Base-by-base conservation (phyloP, 2,888 invertebrate species). In the Neelides folsomi region DNA sequence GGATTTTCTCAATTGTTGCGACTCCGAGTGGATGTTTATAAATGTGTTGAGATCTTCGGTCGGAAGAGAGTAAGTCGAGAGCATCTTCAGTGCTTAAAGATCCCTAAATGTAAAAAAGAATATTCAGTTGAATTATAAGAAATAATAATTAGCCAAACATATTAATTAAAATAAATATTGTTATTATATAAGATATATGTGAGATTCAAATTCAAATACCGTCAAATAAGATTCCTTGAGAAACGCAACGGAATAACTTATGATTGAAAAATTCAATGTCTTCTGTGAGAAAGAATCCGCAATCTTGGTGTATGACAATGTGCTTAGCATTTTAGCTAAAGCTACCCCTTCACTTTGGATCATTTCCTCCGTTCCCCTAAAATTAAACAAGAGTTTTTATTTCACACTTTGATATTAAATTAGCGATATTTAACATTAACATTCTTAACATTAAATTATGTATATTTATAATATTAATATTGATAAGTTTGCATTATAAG, bases 21-120 rank as follows among this genome's bases (percentile, higher is more conserved):
- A 62, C 64, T 7, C 60, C 60, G 20, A 64, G 36, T 1, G 64
- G 59, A 52, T 53, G 57, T 20, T 59, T 62, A 8, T 59, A 56
- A 49, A 60, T 59, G 1, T 59, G 48, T 8, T 46, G 35, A 1
- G 59, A 52, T 39, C 62, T 46, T 39, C 54, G 54, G 13, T 62
- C 62, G 0, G 58, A 58, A 2, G 57, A 54, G 9, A 63, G 52
- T 12, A 63, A 54, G 47, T 58, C 54, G 10, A 52, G 49, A 9
- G 60, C 53, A 27, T 63, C 60, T 44, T 51, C 47, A 9, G 49
- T 40, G 1, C 38, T 19, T 7, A 55, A 13, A 5, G 19, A 13
- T 27, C 36, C 52, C 54, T 55, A 38, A 19, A 40, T n/a, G n/a
- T n/a, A n/a, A n/a, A n/a, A n/a, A n/a, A n/a, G n/a, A n/a, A n/a